A percentile compares a stretch with the other conserved stretches of the same genome.
phyloP scores from a whole-genome alignment of 2,113 vertebrate genomes.

The Cyprinodon tularosa region DNA sequence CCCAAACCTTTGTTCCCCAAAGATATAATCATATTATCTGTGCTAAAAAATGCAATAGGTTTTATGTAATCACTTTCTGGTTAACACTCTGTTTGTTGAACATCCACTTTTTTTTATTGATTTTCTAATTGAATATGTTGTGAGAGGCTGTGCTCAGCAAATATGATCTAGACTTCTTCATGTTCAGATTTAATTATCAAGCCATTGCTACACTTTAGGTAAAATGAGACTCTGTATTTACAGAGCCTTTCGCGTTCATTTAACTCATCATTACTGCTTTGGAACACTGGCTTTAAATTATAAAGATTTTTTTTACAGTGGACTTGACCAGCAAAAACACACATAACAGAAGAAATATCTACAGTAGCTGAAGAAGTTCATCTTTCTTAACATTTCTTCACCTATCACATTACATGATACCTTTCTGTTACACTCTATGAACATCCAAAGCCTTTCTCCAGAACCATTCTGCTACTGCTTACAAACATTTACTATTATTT shows the following conservation, averaged over 20 bases:
- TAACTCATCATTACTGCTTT: no score
- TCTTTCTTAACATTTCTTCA: no score
- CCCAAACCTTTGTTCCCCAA: constrained; percentile 18
- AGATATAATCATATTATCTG: constrained; percentile 42
- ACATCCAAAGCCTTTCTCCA: no score
- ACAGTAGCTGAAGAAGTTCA: no score
- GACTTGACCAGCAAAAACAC: no score
- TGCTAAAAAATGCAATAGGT: constrained; percentile 32
- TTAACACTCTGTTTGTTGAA: constrained; percentile 5
- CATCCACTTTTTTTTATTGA: constrained; percentile 14
- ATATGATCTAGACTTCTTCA: neutral
- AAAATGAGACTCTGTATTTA: neutral
- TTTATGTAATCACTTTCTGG: constrained; percentile 29
- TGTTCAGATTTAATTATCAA: constrained; percentile 7
- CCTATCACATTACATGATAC: no score
- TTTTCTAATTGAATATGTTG: constrained; percentile 36
- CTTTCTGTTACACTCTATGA: no score
- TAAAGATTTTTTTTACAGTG: no score
- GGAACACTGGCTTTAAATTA: no score
- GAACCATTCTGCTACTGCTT: no score
- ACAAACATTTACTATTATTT: no score
- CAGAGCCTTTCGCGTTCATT: neutral
- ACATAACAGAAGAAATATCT: no score
- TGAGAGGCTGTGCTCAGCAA: constrained; percentile 8
- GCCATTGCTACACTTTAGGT: neutral